Evolutionary conservation across 2,888 invertebrate genomes (phyloP).

Genomic region (Leptinotarsa rubiginosa): DNA sequence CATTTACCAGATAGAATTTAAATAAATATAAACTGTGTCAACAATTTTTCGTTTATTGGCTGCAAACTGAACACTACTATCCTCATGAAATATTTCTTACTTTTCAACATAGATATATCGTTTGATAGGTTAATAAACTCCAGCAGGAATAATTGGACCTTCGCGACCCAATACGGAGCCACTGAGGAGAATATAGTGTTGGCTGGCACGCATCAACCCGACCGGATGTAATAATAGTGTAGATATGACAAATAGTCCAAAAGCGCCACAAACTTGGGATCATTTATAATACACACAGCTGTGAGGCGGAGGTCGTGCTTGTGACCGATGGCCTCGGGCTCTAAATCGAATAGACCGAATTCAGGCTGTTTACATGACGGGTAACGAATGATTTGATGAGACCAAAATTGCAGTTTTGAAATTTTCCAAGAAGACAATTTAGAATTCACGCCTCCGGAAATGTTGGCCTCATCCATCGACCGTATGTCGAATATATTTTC

Average conservation of each 20-base stretch:
- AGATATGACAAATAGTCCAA: slow-evolving; percentile 67
- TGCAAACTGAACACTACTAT: too few species aligned
- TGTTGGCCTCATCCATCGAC: not conserved
- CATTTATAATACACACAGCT: slow-evolving; percentile 68
- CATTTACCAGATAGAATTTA: too few species aligned
- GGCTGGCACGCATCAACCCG: slow-evolving; percentile 47
- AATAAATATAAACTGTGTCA: too few species aligned
- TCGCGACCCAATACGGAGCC: slow-evolving; percentile 47
- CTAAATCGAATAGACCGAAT: slow-evolving; percentile 16
- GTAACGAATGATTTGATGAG: slow-evolving; percentile 2
- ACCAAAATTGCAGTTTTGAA: not conserved
- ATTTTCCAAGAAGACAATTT: not conserved
- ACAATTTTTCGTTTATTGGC: too few species aligned
- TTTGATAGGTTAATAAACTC: not conserved
- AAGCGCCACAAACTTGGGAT: slow-evolving; percentile 67
- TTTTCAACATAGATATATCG: not conserved
- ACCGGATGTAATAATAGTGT: slow-evolving; percentile 65
- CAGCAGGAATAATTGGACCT: not conserved
- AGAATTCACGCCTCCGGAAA: not conserved
- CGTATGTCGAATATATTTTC: too few species aligned
- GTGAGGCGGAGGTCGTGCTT: slow-evolving; percentile 60
- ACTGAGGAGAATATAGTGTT: slow-evolving; percentile 57
- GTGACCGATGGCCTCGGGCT: slow-evolving; percentile 58
- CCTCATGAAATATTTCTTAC: not conserved
- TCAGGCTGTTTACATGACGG: not conserved